Percentiles rank a stretch among this genome's conserved stretches.
These are phyloP conservation scores for Dryas iulia DNA, from an alignment of 1,140 invertebrate genomes.

Conservation along the genomic window DNA sequence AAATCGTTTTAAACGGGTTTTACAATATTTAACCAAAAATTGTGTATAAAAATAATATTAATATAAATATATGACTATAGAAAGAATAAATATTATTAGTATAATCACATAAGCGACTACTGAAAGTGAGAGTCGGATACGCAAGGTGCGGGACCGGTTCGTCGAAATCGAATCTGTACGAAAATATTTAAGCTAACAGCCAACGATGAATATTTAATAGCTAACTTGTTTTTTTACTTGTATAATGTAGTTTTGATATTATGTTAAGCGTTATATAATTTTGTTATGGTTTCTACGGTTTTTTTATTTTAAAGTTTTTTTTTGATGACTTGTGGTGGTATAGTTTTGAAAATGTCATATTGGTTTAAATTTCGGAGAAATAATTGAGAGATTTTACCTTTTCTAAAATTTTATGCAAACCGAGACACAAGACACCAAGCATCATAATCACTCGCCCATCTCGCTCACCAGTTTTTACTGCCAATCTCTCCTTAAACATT, in stretches of 20 bases:
- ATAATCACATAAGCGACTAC: neutral
- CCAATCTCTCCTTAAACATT: too few relatives aligned
- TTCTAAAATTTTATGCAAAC: too few relatives aligned
- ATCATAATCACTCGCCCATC: too few relatives aligned
- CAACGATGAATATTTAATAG: neutral
- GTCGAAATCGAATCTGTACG: conserved; percentile 22
- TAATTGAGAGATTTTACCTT: too few relatives aligned
- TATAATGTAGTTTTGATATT: neutral
- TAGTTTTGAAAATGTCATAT: too few relatives aligned
- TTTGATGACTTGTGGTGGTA: neutral
- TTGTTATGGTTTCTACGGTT: neutral
- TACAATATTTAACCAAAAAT: too few relatives aligned
- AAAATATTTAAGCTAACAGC: conserved; percentile 11
- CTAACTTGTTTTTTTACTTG: neutral
- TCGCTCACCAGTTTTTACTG: too few relatives aligned
- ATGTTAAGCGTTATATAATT: neutral
- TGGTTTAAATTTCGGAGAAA: too few relatives aligned
- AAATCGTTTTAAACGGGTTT: too few relatives aligned
- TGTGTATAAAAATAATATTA: neutral
- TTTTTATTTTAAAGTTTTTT: neutral
- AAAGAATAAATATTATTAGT: neutral
- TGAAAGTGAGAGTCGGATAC: conserved; percentile 28
- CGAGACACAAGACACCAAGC: too few relatives aligned
- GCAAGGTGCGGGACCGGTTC: conserved; percentile 31
- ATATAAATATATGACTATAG: neutral